phyloP scores from a whole-genome alignment of 1,140 invertebrate species.

The Dryas iulia region DNA sequence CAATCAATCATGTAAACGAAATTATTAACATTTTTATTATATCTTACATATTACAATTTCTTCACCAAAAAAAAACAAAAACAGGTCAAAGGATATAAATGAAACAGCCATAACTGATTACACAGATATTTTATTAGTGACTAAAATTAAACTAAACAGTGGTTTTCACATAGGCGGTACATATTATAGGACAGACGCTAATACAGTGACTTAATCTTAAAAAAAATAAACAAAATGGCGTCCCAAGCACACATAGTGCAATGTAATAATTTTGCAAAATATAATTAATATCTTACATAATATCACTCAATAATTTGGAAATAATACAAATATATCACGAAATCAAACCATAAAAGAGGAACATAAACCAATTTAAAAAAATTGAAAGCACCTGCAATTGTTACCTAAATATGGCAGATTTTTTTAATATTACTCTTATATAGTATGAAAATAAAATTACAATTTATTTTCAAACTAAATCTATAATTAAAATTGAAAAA shows the following conservation, averaged over 20 bases:
- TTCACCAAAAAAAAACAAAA: background rate
- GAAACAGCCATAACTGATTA: background rate
- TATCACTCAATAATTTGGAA: too few relatives aligned
- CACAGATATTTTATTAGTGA: slow-evolving; percentile 5
- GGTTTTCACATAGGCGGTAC: slow-evolving; percentile 1
- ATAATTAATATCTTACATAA: background rate
- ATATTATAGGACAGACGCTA: background rate
- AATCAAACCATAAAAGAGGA: background rate
- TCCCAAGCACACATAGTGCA: background rate
- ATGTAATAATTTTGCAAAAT: background rate
- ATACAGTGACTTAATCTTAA: background rate
- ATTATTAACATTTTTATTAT: too few relatives aligned
- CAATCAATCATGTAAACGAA: too few relatives aligned
- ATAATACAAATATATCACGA: background rate
- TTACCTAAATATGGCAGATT: background rate
- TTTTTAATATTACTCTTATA: background rate
- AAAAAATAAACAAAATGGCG: background rate
- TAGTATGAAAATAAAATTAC: too few relatives aligned
- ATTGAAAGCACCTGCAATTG: background rate
- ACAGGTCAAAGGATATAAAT: background rate
- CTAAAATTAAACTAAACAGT: slow-evolving; percentile 1
- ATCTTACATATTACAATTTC: too few relatives aligned
- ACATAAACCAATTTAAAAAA: too few relatives aligned
- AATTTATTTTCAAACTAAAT: too few relatives aligned
- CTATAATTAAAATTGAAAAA: background rate